phyloP scores from a whole-genome alignment of 2,888 invertebrate genomes.

The Trachelus tabidus region DNA sequence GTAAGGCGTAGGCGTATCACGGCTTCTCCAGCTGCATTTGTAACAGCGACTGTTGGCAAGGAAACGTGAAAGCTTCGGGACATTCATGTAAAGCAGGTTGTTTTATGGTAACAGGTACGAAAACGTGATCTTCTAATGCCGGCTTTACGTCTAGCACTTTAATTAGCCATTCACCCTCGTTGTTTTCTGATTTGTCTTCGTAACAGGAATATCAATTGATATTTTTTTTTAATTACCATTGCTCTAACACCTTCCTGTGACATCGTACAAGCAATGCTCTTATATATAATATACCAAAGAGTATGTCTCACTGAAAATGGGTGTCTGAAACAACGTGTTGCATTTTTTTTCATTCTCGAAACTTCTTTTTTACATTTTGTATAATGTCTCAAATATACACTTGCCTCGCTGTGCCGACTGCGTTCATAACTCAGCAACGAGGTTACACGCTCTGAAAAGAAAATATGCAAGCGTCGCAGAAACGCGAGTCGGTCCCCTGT shows the following conservation, averaged over 20 bases:
- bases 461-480: constrained; percentile 2
- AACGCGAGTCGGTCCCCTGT: not conserved
- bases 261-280: too few relatives aligned
- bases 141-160: not conserved
- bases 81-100: constrained; percentile 8
- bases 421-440: not conserved
- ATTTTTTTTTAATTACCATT: not conserved
- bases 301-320: not conserved
- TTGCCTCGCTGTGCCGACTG: not conserved
- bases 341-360: not conserved
- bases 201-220: not conserved
- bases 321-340: not conserved
- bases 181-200: not conserved
- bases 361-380: not conserved
- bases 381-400: not conserved
- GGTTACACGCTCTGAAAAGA: constrained; percentile 1
- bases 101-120: constrained; percentile 10
- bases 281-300: not conserved
- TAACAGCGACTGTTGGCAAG: constrained; percentile 32
- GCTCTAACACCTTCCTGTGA: too few relatives aligned
- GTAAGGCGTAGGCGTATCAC: constrained; percentile 38
- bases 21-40: constrained; percentile 31
- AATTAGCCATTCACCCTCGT: not conserved
- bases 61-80: constrained; percentile 19
- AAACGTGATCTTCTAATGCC: constrained; percentile 17